Percentiles rank a stretch among this genome's conserved stretches.
Evolutionary conservation across 2,888 invertebrate species (phyloP).

Genomic region (Neelides folsomi): DNA sequence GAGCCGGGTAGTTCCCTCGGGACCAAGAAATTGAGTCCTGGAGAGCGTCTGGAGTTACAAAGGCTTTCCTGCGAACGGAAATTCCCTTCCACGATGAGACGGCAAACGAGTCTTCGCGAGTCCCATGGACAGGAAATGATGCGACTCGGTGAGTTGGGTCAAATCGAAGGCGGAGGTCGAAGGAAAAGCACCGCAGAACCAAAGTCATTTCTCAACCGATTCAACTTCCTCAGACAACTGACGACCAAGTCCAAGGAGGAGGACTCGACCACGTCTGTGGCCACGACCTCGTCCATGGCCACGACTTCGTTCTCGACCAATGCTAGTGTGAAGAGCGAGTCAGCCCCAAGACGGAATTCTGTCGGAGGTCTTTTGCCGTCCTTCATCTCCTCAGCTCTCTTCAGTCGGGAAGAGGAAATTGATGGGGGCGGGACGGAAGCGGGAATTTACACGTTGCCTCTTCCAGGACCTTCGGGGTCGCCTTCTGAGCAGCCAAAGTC

Average conservation of each 20-base stretch:
- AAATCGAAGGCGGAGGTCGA: no score
- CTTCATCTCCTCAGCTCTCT: slow-evolving; percentile 12
- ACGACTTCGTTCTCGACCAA: neutral
- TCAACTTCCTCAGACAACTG: slow-evolving; percentile 28
- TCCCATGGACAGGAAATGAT: slow-evolving; percentile 4
- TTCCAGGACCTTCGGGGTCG: neutral
- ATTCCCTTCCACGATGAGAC: slow-evolving; percentile 13
- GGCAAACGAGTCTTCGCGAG: slow-evolving; percentile 31
- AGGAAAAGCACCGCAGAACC: neutral
- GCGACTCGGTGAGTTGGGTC: slow-evolving; percentile 1
- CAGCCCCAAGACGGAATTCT: neutral
- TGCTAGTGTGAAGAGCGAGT: neutral
- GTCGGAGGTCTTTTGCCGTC: slow-evolving; percentile 7
- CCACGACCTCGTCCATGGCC: neutral
- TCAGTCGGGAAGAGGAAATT: no score
- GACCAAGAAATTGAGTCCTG: slow-evolving; percentile 19
- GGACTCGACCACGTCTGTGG: neutral
- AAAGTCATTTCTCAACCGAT: slow-evolving; percentile 28
- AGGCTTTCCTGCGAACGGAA: slow-evolving; percentile 21
- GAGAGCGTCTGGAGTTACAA: slow-evolving; percentile 24
- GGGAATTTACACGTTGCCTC: slow-evolving; percentile 8
- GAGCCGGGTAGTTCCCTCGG: neutral
- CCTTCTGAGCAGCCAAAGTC: slow-evolving; percentile 2
- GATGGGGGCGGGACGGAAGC: slow-evolving; percentile 1
- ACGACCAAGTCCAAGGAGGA: slow-evolving; percentile 5